Evolutionary conservation across 2,797 vertebrate species (phyloP), one percentile per base, ranked within the genome.

Genomic region (Danio jaintianensis): DNA sequence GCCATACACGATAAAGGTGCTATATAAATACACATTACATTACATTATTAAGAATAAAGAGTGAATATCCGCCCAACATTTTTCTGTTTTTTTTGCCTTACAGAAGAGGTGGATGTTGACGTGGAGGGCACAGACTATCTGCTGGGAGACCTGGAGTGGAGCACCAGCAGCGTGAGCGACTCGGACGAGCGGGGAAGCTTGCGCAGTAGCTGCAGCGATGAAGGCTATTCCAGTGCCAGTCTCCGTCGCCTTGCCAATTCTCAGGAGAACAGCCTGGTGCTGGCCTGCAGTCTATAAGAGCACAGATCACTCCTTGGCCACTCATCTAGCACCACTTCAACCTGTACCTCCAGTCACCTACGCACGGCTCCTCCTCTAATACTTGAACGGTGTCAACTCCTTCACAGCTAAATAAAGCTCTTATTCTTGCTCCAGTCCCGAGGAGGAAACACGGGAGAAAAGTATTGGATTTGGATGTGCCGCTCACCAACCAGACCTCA

Each of bases 161-260:
- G 97, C 95, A 96, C 94, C 93, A 96, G 96, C 94, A 95, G 97
- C 6, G 95, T 96, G 75, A 98, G 97, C 18, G 98, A 99, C 91
- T 96, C 93, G 63, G 98, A 98, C 0, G 97, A 98, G 88, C 90
- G 95, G 10, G 93, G 95, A 62, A 98, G 97, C 91, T 92, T 94
- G 91, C 96, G 95, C 87, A 98, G 97, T 88, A 89, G 95, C 80
- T 96, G 95, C 86, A 98, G 97, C 0, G 98, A 98, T 0, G 98
- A 99, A 90, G 97, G 97, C 72, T 98, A 98, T 79, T 94, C 96
- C 91, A 98, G 97, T 78, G 92, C 96, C 45, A 91, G 96, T 83
- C 86, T 96, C 87, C 93, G 89, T 89, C 94, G 92, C 84, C 91
- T 94, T 85, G 94, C 92, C 92, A 89, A 89, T 85, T 93, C 94